Conservation (phyloP, 2,888 invertebrate species). For the Apamea anceps region DNA sequence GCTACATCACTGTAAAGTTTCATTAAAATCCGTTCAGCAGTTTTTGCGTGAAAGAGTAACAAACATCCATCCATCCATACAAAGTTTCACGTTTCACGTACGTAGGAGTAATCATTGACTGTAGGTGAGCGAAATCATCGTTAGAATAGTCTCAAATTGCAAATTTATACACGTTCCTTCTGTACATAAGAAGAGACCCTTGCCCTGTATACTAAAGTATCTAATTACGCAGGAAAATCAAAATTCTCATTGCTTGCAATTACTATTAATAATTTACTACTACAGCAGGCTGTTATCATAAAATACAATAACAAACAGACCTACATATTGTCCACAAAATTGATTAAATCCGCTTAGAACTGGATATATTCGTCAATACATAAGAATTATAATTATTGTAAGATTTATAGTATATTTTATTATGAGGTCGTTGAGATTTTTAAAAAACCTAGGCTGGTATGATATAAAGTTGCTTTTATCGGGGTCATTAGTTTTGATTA, state of each 20-base stretch:
- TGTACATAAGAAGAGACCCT: background rate
- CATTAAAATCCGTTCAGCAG: too few relatives aligned
- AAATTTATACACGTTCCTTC: background rate
- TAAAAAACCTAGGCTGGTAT: background rate
- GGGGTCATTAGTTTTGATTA: too few relatives aligned
- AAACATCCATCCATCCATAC: too few relatives aligned
- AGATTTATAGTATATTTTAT: background rate
- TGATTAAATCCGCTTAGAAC: slow-evolving; percentile 25
- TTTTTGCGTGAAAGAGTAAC: too few relatives aligned
- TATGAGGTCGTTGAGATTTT: too few relatives aligned
- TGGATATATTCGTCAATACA: slow-evolving; percentile 3
- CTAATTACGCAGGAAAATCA: background rate
- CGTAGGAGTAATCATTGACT: background rate
- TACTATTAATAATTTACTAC: slow-evolving; percentile 4
- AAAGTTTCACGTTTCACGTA: too few relatives aligned
- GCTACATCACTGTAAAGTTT: too few relatives aligned
- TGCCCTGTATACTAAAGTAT: too few relatives aligned
- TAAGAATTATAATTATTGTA: background rate
- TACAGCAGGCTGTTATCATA: slow-evolving; percentile 18
- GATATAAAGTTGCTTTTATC: background rate
- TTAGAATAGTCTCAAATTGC: background rate
- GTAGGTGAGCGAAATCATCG: background rate
- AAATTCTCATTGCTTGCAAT: background rate
- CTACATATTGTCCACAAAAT: slow-evolving; percentile 25
- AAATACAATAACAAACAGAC: slow-evolving; percentile 31